These are phyloP conservation scores for Hylia prasina DNA, from an alignment of 2,113 vertebrate genomes.

Conservation along the genomic window DNA sequence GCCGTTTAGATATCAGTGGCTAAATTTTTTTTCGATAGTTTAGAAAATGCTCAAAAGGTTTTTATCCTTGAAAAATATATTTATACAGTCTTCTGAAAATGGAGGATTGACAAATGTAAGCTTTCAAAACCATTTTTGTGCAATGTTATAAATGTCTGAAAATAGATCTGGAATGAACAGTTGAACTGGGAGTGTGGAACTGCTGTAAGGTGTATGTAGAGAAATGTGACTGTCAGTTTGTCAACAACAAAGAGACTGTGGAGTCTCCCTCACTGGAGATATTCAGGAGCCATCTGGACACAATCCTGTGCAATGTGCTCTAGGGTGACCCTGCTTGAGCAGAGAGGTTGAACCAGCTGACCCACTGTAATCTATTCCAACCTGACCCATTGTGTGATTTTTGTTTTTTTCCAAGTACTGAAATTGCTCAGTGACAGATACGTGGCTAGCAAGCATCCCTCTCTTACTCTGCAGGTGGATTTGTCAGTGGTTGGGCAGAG, in stretches of 20 bases:
- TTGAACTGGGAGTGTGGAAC: background rate
- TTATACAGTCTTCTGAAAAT: background rate
- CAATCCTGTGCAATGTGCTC: background rate
- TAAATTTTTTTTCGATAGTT: background rate
- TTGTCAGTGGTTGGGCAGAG: background rate
- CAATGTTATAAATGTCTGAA: background rate
- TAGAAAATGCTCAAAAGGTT: background rate
- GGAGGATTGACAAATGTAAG: background rate
- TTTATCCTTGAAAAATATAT: background rate
- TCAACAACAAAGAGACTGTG: background rate
- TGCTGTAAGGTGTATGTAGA: background rate
- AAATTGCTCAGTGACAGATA: rapidly evolving
- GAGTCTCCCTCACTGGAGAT: background rate
- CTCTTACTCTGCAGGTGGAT: background rate
- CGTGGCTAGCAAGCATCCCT: background rate
- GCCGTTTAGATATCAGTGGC: background rate
- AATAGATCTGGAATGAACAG: background rate
- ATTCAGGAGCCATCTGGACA: background rate
- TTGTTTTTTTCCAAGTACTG: background rate
- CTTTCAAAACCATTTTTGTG: background rate
- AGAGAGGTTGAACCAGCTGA: background rate
- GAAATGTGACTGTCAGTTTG: background rate
- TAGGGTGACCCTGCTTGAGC: background rate
- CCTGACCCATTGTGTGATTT: background rate
- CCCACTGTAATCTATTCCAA: background rate